phyloP scores from a whole-genome alignment of 2,888 invertebrate species.

The Therioaphis trifolii region DNA sequence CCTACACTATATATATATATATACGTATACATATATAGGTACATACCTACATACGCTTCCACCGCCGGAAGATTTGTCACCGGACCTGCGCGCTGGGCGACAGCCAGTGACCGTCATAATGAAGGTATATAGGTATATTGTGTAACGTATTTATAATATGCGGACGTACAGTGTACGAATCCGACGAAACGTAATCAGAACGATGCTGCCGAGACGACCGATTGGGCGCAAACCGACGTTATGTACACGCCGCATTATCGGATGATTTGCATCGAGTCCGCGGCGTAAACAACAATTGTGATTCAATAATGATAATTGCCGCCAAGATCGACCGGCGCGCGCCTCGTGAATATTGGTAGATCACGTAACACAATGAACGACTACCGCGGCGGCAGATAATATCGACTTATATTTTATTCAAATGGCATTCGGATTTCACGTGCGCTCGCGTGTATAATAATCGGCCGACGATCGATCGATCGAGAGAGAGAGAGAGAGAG shows the following conservation, averaged over 20 bases:
- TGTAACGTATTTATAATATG: too few relatives aligned
- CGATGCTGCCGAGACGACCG: neutral
- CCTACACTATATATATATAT: too few relatives aligned
- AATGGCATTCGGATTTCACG: slow-evolving; percentile 50
- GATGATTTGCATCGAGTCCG: slow-evolving; percentile 2
- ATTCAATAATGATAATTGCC: slow-evolving; percentile 23
- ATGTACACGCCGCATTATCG: neutral
- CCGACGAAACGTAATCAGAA: too few relatives aligned
- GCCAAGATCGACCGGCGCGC: neutral
- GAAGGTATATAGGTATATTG: too few relatives aligned
- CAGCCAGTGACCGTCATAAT: too few relatives aligned
- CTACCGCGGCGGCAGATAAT: slow-evolving; percentile 10
- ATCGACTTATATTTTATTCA: slow-evolving; percentile 39
- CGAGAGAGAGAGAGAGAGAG: neutral
- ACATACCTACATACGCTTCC: neutral
- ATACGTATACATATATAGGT: neutral
- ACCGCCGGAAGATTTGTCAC: slow-evolving; percentile 6
- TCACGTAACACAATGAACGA: slow-evolving; percentile 23
- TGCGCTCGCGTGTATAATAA: slow-evolving; percentile 19
- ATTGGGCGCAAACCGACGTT: too few relatives aligned
- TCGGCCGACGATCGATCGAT: neutral
- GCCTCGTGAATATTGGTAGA: slow-evolving; percentile 34
- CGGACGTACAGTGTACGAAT: too few relatives aligned
- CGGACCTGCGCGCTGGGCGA: too few relatives aligned
- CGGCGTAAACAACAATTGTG: neutral